Percentiles rank a stretch among this genome's conserved stretches.
Conservation (phyloP, 1,140 invertebrate genomes). For the Drosophila persimilis region DNA sequence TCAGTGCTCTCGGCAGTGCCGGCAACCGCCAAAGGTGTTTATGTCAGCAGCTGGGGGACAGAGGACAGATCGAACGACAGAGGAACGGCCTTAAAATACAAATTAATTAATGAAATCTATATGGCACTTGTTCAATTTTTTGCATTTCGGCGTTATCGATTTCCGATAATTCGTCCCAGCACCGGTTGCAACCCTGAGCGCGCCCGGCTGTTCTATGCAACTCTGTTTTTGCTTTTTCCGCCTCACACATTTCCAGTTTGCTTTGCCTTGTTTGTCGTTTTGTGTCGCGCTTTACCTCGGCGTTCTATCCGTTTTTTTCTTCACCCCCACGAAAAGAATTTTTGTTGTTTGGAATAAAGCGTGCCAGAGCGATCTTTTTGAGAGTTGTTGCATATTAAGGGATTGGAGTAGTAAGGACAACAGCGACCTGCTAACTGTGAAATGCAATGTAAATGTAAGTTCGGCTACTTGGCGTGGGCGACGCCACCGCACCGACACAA, state of each 20-base stretch:
- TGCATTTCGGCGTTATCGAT: slow-evolving; percentile 37
- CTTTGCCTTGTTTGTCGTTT: slow-evolving; percentile 70
- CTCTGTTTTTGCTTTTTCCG: slow-evolving; percentile 79
- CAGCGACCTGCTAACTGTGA: slow-evolving; percentile 42
- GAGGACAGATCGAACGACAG: too few species aligned
- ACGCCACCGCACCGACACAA: not conserved
- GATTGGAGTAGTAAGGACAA: slow-evolving; percentile 11
- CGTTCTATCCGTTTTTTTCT: slow-evolving; percentile 69
- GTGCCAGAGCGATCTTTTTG: slow-evolving; percentile 12
- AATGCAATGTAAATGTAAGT: slow-evolving; percentile 47
- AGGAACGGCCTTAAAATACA: not conserved
- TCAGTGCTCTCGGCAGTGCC: slow-evolving; percentile 11
- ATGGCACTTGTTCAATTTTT: slow-evolving; percentile 6
- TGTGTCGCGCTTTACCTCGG: slow-evolving; percentile 55
- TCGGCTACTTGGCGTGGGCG: slow-evolving; percentile 6
- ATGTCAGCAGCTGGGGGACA: too few species aligned
- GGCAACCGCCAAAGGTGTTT: slow-evolving; percentile 1
- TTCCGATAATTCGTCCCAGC: slow-evolving; percentile 29
- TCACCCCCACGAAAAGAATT: slow-evolving; percentile 51
- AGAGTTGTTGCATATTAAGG: slow-evolving; percentile 19
- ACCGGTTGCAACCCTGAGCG: slow-evolving; percentile 58
- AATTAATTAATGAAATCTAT: slow-evolving; percentile 4
- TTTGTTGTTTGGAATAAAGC: slow-evolving; percentile 35
- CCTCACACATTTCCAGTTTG: slow-evolving; percentile 78
- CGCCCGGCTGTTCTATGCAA: slow-evolving; percentile 65